A percentile compares a stretch with the other conserved stretches of the same genome.
phyloP scores from a whole-genome alignment of 2,113 vertebrate genomes.

The Halichoeres trimaculatus region DNA sequence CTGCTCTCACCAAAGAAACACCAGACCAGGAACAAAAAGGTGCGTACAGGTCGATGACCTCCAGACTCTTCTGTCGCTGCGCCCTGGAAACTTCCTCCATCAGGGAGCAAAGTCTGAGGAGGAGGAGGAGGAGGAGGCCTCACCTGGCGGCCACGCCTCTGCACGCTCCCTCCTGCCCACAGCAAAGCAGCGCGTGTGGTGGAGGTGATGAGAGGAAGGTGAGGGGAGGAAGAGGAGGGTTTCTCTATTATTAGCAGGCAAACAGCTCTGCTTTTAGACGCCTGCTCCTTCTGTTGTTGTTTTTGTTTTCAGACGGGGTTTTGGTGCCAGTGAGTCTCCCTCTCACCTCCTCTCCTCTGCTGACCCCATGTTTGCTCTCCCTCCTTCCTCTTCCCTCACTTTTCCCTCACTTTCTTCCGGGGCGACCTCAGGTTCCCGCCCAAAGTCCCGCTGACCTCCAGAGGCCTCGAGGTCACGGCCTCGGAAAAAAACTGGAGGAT shows the following conservation, averaged over 20 bases:
- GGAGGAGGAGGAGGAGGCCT: conserved; percentile 1
- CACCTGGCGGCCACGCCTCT: conserved; percentile 61
- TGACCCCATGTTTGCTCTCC: conserved; percentile 54
- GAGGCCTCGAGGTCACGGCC: background rate
- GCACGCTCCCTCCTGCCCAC: background rate
- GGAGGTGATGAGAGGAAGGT: conserved; percentile 42
- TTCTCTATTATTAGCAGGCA: conserved; percentile 76
- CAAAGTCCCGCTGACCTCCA: background rate
- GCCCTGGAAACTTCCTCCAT: conserved; percentile 42
- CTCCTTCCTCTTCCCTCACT: conserved; percentile 22
- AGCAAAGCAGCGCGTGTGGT: conserved; percentile 40
- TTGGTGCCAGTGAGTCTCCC: conserved; percentile 68
- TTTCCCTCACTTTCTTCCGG: conserved; percentile 23
- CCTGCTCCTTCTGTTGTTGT: conserved; percentile 42
- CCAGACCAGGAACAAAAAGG: conserved; percentile 40
- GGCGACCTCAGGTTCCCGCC: conserved; percentile 59
- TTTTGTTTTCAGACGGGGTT: conserved; percentile 40
- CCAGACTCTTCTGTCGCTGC: conserved; percentile 5
- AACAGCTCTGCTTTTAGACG: conserved; percentile 66
- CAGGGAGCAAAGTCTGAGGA: conserved; percentile 60
- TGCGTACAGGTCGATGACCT: conserved; percentile 56
- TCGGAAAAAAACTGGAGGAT: background rate
- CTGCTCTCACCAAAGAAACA: no score
- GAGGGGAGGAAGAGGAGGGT: conserved; percentile 21
- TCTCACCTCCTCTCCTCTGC: conserved; percentile 21